Evolutionary conservation across 1,140 invertebrate genomes (phyloP).

Genomic region (Tetramorium alpestre): DNA sequence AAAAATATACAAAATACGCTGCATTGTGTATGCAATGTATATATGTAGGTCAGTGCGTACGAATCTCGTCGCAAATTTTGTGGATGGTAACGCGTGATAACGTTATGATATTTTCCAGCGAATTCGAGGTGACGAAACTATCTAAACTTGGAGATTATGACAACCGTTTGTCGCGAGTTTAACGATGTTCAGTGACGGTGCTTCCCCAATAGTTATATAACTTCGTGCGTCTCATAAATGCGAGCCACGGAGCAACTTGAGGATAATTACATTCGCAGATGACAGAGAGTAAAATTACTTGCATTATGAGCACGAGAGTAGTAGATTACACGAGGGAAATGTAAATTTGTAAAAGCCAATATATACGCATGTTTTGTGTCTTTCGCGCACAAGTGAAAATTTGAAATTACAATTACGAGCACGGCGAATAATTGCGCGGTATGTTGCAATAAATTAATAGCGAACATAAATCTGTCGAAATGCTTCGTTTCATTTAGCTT

Average conservation of each 20-base stretch:
- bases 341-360: slow-evolving; percentile 66
- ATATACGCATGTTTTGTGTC: slow-evolving; percentile 50
- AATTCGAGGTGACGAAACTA: slow-evolving; percentile 64
- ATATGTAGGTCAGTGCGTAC: background rate
- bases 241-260: slow-evolving; percentile 59
- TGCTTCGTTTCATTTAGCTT: background rate
- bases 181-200: slow-evolving; percentile 68
- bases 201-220: slow-evolving; percentile 68
- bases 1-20: background rate
- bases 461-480: slow-evolving; percentile 26
- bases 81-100: slow-evolving; percentile 35
- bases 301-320: slow-evolving; percentile 63
- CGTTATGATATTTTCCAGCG: slow-evolving; percentile 53
- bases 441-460: slow-evolving; percentile 30
- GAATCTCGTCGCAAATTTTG: slow-evolving; percentile 25
- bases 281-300: slow-evolving; percentile 71
- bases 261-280: slow-evolving; percentile 69
- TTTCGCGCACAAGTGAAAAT: slow-evolving; percentile 46
- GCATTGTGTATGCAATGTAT: background rate
- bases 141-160: slow-evolving; percentile 71
- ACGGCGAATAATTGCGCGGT: background rate
- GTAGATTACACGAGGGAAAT: slow-evolving; percentile 59
- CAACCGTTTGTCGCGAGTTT: slow-evolving; percentile 66
- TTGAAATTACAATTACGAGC: slow-evolving; percentile 52
- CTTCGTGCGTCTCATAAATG: slow-evolving; percentile 65